These are phyloP conservation scores for Myioborus melanocephalus DNA, from an alignment of 2,797 vertebrate genomes.

Conservation along the genomic window DNA sequence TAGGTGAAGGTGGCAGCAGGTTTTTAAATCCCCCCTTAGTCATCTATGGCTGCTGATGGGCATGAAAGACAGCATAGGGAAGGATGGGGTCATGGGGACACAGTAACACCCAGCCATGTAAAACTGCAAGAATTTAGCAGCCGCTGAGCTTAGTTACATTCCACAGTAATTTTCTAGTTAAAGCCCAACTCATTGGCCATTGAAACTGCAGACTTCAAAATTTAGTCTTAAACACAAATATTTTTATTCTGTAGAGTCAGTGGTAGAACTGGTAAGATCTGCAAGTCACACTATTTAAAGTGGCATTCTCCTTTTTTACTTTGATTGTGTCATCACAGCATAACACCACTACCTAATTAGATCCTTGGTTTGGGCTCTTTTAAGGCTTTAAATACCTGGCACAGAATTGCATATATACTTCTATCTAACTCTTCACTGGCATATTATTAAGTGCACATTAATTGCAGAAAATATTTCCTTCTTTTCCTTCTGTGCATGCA, in stretches of 20 bases:
- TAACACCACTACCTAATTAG: neutral
- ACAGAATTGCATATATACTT: neutral
- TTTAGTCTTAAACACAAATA: neutral
- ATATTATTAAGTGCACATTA: neutral
- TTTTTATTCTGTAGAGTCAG: neutral
- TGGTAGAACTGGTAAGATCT: neutral
- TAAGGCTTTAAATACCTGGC: neutral
- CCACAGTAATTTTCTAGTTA: accelerated
- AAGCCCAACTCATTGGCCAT: neutral
- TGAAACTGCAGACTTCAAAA: neutral
- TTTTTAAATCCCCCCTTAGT: neutral
- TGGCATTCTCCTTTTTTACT: neutral
- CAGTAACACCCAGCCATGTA: neutral
- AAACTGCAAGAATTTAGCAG: neutral
- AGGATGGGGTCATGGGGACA: neutral
- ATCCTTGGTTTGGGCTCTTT: neutral
- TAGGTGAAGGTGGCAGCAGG: neutral
- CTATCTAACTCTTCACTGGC: neutral
- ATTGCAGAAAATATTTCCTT: neutral
- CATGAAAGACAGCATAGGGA: neutral
- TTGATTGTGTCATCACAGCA: neutral
- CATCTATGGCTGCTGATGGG: neutral
- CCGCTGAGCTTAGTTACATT: neutral
- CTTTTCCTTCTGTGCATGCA: neutral
- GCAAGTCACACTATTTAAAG: neutral